phyloP scores from a whole-genome alignment of 2,888 invertebrate species.

The Keiferia lycopersicella region DNA sequence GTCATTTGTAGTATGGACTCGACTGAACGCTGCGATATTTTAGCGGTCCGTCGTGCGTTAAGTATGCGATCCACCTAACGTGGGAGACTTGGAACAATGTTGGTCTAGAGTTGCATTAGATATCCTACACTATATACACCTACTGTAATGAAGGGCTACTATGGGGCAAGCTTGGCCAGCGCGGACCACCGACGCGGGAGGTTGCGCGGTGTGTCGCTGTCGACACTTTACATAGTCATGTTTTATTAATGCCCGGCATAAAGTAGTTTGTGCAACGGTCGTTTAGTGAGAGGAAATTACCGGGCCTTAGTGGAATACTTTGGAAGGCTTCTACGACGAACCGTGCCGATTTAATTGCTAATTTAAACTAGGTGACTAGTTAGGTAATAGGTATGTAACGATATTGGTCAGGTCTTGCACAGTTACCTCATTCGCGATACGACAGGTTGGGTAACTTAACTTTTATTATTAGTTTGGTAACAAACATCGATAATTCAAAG shows the following conservation, averaged over 20 bases:
- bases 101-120: too few relatives aligned
- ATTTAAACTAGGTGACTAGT: constrained; percentile 19
- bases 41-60: too few relatives aligned
- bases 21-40: too few relatives aligned
- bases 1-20: too few relatives aligned
- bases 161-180: background rate
- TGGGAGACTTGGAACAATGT: too few relatives aligned
- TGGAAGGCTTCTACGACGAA: constrained; percentile 47
- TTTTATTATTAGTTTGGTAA: background rate
- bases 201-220: constrained; percentile 34
- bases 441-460: background rate
- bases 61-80: too few relatives aligned
- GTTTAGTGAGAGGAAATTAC: constrained; percentile 57
- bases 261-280: constrained; percentile 61
- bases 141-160: background rate
- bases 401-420: constrained; percentile 1
- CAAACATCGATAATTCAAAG: background rate
- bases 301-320: constrained; percentile 51
- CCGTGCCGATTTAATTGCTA: constrained; percentile 29
- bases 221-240: constrained; percentile 58
- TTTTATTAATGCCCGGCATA: constrained; percentile 67
- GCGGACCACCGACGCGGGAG: background rate
- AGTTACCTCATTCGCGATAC: background rate
- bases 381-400: constrained; percentile 14
- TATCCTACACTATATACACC: too few relatives aligned